Evolutionary conservation across 2,113 vertebrate genomes (phyloP), one percentile per base, ranked within the genome.

Genomic region (Bettongia penicillata): DNA sequence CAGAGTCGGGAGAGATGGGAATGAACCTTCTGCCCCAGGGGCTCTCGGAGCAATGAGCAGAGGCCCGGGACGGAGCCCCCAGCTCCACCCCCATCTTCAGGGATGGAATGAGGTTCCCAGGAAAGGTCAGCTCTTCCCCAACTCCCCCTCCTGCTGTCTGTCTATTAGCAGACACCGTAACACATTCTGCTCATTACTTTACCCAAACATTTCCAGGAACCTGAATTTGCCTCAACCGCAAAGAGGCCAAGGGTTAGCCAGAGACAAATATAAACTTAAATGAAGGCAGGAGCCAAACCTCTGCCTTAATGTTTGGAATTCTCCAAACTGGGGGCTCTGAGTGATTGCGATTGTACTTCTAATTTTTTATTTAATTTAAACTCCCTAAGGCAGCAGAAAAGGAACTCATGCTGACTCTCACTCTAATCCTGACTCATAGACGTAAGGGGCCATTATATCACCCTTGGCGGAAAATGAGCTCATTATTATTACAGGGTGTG

Each of bases 51-150:
- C 31, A 16, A 10, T 0, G 31, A 16, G 24, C 37, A 43, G 68
- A 22, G 37, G 16, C 43, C 1, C 1, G 37, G 37, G n/a, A 19
- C 2, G 16, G n/a, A 22, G n/a, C 37, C n/a, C 1, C n/a, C 1
- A 2, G 68, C n/a, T 43, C 0, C n/a, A n/a, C 37, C 68, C 37
- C 22, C 6, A 22, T 84, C n/a, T 16, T 84, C 37, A 43, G 43
- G 16, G 68, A 43, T 43, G n/a, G n/a, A 84, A n/a, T 7, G 14
- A 84, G 68, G 68, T 43, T 84, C n/a, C 68, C 5, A 8, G 37
- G 37, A 19, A 84, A 43, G 37, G 68, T 43, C n/a, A n/a, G 68
- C n/a, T 84, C 68, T 84, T 84, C 6, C 37, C 68, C 68, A 84
- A 22, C 68, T n/a, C n/a, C 68, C 68, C 37, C 16, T 77, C 68